Percentiles rank a stretch among this genome's conserved stretches.
Evolutionary conservation across 2,113 vertebrate genomes (phyloP).

Genomic region (Maccullochella peelii): DNA sequence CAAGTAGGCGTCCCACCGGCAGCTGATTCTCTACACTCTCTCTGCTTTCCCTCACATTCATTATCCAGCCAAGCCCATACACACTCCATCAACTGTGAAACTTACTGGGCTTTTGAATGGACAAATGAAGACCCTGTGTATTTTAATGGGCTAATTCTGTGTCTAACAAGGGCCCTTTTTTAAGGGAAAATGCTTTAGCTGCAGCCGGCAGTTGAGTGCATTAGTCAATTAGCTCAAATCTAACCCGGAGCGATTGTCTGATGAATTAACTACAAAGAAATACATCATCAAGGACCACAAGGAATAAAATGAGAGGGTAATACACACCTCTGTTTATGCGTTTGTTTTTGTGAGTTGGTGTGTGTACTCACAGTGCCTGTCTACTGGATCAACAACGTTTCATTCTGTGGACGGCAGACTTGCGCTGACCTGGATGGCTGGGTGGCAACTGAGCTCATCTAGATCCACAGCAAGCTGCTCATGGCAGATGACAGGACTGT

Average conservation of each 20-base stretch:
- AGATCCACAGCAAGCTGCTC: slow-evolving; percentile 68
- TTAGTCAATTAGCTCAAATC: slow-evolving; percentile 70
- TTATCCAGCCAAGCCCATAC: slow-evolving; percentile 67
- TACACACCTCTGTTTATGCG: slow-evolving; percentile 46
- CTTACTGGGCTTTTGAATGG: slow-evolving; percentile 66
- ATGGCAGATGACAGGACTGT: slow-evolving; percentile 61
- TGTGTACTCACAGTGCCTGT: slow-evolving; percentile 53
- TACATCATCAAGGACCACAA: slow-evolving; percentile 39
- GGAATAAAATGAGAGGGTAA: slow-evolving; percentile 28
- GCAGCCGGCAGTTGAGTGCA: slow-evolving; percentile 51
- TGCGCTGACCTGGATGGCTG: slow-evolving; percentile 67
- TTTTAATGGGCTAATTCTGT: slow-evolving; percentile 75
- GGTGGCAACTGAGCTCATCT: slow-evolving; percentile 73
- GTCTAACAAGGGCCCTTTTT: slow-evolving; percentile 62
- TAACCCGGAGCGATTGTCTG: slow-evolving; percentile 45
- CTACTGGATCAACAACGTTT: slow-evolving; percentile 65
- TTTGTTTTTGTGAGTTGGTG: slow-evolving; percentile 21
- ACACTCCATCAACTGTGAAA: slow-evolving; percentile 70
- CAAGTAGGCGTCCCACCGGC: slow-evolving; percentile 74
- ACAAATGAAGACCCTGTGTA: slow-evolving; percentile 69
- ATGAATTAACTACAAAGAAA: slow-evolving; percentile 51
- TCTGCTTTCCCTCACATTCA: slow-evolving; percentile 60
- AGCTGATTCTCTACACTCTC: slow-evolving; percentile 66
- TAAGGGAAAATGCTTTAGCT: slow-evolving; percentile 49
- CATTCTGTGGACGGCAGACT: slow-evolving; percentile 60